Percentiles rank a stretch among this genome's conserved stretches.
Conservation (phyloP, 1,140 invertebrate species). For the Brachionus angularis region DNA sequence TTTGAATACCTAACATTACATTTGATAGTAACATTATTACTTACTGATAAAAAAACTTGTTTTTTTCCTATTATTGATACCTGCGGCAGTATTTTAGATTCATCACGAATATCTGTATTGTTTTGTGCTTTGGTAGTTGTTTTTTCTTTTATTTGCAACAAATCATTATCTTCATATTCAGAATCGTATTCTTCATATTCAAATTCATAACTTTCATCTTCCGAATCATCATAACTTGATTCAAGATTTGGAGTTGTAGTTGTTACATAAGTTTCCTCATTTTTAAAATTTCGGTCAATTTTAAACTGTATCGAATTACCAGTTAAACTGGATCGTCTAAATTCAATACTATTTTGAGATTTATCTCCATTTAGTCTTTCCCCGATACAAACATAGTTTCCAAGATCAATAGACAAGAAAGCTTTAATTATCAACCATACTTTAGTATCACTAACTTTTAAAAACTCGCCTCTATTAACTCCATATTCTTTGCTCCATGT, state of each 20-base stretch:
- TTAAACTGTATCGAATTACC: constrained; percentile 1
- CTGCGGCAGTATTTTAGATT: too few relatives aligned
- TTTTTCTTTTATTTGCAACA: too few relatives aligned
- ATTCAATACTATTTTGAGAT: constrained; percentile 2
- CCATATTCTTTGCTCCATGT: constrained; percentile 21
- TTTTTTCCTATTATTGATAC: too few relatives aligned
- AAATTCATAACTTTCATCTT: too few relatives aligned
- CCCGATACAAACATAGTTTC: background rate
- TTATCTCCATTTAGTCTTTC: background rate
- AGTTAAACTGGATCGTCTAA: background rate
- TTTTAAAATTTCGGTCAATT: background rate
- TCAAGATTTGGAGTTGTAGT: too few relatives aligned
- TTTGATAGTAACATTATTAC: too few relatives aligned
- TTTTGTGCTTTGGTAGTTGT: too few relatives aligned
- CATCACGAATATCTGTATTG: too few relatives aligned
- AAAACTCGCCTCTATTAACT: background rate
- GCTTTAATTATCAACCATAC: background rate
- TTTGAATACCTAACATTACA: background rate
- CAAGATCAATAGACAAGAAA: background rate
- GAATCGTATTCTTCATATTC: too few relatives aligned
- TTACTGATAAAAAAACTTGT: too few relatives aligned
- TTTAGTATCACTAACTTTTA: background rate
- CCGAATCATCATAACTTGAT: too few relatives aligned
- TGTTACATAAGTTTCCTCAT: background rate
- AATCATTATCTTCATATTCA: too few relatives aligned